A percentile compares a stretch with the other conserved stretches of the same genome.
These are phyloP conservation scores for Pentalonia nigronervosa DNA, from an alignment of 1,140 invertebrate species.

Conservation along the genomic window DNA sequence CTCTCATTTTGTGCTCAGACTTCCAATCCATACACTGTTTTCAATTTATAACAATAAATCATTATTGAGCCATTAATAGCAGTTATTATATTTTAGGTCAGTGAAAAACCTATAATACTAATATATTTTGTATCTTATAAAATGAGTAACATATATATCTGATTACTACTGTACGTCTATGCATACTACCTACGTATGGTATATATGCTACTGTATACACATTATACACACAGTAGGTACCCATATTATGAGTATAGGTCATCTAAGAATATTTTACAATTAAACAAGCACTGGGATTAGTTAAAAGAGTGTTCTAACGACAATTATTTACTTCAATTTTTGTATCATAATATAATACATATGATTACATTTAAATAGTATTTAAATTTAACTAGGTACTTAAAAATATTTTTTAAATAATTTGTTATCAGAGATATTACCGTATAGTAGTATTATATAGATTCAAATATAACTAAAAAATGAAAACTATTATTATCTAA, in stretches of 20 bases:
- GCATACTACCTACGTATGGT: background rate
- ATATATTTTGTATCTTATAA: background rate
- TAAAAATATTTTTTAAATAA: background rate
- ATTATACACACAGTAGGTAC: background rate
- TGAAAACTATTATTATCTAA: background rate
- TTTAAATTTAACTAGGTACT: too few species aligned
- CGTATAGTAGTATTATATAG: background rate
- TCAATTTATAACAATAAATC: background rate
- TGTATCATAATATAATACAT: background rate
- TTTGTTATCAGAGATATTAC: background rate
- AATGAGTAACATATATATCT: background rate
- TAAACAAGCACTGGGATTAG: background rate
- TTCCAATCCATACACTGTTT: background rate
- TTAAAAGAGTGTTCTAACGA: background rate
- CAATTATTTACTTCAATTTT: background rate
- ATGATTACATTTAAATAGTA: too few species aligned
- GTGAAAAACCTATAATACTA: background rate
- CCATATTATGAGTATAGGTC: background rate
- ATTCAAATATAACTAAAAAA: background rate
- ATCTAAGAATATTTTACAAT: background rate
- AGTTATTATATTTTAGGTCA: background rate
- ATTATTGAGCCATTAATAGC: background rate
- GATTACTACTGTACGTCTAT: background rate
- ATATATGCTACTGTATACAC: background rate
- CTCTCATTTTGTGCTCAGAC: background rate